Base-by-base conservation (phyloP, 1,140 invertebrate species). In the Drosophila micromelanica region DNA sequence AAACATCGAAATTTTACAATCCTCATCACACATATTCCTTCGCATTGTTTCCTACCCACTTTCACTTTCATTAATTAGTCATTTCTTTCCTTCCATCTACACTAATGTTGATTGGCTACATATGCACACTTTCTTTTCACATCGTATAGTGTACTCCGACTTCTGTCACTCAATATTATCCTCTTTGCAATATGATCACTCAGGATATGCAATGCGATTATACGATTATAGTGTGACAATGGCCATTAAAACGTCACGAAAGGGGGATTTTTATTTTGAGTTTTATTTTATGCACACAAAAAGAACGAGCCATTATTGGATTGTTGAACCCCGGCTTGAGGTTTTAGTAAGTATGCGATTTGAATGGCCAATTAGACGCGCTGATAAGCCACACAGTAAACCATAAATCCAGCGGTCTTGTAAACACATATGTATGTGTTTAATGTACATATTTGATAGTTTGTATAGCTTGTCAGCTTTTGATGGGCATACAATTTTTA, bases 401-500 rank as follows among this genome's bases (percentile, higher is more conserved):
- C 40, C 61, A 56, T 56, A 56, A 75, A 60, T 62, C 20, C 55
- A 13, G 37, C 38, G 23, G 20, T 32, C 27, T 57, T 43, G 23
- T 23, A 49, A 27, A 38, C 37, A n/a, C 37, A 38, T 40, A 13
- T 35, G 2, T n/a, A n/a, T n/a, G n/a, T n/a, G n/a, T n/a, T n/a
- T n/a, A 9, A 35, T 35, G 8, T 35, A 35, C 43, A 23, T 9
- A 45, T 20, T 45, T 32, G 45, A 30, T 27, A 23, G 23, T 15
- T 23, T 8, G 42, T 30, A 52, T 51, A 27, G 51, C 38, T 42
- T 65, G 51, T 65, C 69, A 57, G 54, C 52, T 64, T 63, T 64
- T 56, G 52, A 71, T 49, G 52, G 35, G 54, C 51, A 69, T 60
- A 72, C 54, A 35, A 46, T 67, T 63, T 73, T 77, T 67, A 61